Evolutionary conservation across 2,797 vertebrate genomes (phyloP), one percentile per base, ranked within the genome.

Genomic region (Manis pentadactyla): DNA sequence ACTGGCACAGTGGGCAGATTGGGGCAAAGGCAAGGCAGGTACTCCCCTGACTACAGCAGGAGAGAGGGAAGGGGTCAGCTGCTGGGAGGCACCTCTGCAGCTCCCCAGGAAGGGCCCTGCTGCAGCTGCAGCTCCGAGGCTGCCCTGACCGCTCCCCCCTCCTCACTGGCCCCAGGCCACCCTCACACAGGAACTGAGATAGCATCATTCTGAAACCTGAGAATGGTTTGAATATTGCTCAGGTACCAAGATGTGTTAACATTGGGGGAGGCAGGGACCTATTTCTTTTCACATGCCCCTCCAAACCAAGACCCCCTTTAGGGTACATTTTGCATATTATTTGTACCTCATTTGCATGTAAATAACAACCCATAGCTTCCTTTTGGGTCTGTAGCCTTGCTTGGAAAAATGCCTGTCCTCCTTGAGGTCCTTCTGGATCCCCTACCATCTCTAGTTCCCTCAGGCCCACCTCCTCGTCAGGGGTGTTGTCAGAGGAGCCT

Each of bases 131-230:
- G 75, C 66, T 86, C 73, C 25, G 88, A 93, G 88, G 74, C 84
- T 57, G 87, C 92, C 87, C 92, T 89, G 87, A 59, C 94, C 49
- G 1, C 78, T 75, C 84, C 73, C 82, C 46, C 8, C 11, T 42
- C 90, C 81, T 64, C 34, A 13, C 53, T 61, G 86, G 66, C 77
- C 88, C 88, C 83, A 59, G 94, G 90, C 95, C 74, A 88, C 94
- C 78, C 85, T 97, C 90, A 96, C 97, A 96, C 97, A 97, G 97
- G 97, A 98, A 97, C 97, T 95, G 93, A 97, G 96, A 91, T 94
- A 94, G 93, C 90, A 95, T 97, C 97, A 97, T 97, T 97, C 93
- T 97, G 97, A 98, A 98, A 97, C 97, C 96, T 0, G 15, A 97
- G 88, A 89, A 83, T 95, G 92, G 97, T 97, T 97, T 97, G 95